phyloP scores from a whole-genome alignment of 2,113 vertebrate genomes.

The Corapipo altera region DNA sequence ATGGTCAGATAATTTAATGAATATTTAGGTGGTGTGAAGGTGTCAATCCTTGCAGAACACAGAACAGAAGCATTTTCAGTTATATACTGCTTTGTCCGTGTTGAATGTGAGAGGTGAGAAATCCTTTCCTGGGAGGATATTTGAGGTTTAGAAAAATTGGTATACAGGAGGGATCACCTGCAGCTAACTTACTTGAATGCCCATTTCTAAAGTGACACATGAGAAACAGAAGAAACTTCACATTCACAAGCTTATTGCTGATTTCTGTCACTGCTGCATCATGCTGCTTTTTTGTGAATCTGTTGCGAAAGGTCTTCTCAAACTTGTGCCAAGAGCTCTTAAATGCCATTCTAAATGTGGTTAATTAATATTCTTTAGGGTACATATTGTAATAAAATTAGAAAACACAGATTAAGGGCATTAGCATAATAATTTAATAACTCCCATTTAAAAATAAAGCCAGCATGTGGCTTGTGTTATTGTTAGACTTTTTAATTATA shows the following conservation, averaged over 20 bases:
- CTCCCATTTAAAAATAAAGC: conserved; percentile 39
- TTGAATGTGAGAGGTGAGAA: neutral
- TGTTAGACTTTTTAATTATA: conserved; percentile 39
- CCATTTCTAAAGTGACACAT: neutral
- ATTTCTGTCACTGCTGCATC: neutral
- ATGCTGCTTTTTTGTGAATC: neutral
- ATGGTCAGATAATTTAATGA: neutral
- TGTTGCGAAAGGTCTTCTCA: neutral
- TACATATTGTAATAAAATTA: neutral
- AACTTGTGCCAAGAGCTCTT: neutral
- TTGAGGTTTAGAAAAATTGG: neutral
- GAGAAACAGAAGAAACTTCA: neutral
- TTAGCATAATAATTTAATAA: conserved; percentile 9
- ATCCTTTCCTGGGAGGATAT: neutral
- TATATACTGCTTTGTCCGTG: neutral
- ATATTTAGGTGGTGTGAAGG: neutral
- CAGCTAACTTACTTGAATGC: neutral
- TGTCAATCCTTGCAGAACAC: neutral
- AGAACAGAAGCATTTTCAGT: neutral
- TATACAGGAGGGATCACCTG: neutral
- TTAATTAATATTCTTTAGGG: neutral
- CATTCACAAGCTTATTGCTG: neutral
- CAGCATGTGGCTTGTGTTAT: conserved; percentile 5
- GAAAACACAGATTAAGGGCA: neutral
- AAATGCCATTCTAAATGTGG: neutral